Percentiles rank a stretch among this genome's conserved stretches.
Evolutionary conservation across 1,140 invertebrate genomes (phyloP).

Genomic region (Acyrthosiphon pisum): DNA sequence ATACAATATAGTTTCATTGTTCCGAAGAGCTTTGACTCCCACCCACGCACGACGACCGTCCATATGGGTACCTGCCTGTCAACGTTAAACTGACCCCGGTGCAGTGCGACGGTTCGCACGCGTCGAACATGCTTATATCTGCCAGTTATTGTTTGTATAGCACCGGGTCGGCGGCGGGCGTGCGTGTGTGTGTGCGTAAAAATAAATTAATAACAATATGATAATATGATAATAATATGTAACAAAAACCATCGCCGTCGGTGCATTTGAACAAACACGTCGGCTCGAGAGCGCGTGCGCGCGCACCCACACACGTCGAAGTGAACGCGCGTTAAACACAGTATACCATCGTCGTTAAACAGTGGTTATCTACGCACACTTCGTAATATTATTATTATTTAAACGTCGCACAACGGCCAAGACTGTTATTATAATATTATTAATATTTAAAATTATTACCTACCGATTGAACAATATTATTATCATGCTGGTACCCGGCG

Average conservation of each 20-base stretch:
- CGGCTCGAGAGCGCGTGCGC: not conserved
- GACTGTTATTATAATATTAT: not conserved
- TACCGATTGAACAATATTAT: not conserved
- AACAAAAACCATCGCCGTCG: not conserved
- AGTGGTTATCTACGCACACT: not conserved
- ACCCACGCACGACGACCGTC: not conserved
- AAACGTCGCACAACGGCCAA: not conserved
- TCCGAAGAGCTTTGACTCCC: not conserved
- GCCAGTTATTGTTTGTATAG: not conserved
- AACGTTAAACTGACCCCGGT: not conserved
- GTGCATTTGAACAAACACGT: not conserved
- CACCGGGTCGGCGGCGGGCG: not conserved
- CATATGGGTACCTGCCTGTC: not conserved
- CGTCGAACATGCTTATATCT: not conserved
- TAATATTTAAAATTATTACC: not conserved
- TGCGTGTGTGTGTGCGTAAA: not conserved
- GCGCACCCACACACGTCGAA: not conserved
- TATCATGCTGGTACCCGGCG: constrained; percentile 15
- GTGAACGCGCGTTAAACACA: not conserved
- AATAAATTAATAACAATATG: not conserved
- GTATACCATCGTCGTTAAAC: not conserved
- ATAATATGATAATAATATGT: not conserved
- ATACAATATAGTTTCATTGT: not conserved
- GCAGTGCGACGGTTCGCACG: too few species aligned
- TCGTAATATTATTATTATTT: not conserved